These are phyloP conservation scores for Ennomos fuscantarius DNA, from an alignment of 2,888 invertebrate genomes.

Conservation along the genomic window DNA sequence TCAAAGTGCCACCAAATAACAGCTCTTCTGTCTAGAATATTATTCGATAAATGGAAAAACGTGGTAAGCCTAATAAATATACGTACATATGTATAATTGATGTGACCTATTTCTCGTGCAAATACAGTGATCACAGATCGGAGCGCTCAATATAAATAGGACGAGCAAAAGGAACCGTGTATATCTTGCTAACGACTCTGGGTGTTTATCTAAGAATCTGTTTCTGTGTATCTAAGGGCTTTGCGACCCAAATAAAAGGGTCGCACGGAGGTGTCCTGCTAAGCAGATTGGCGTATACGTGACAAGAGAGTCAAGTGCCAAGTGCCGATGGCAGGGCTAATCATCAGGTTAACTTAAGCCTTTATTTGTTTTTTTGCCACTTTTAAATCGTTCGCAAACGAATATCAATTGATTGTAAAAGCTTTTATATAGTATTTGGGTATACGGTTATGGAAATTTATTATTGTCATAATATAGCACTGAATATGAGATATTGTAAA, in stretches of 20 bases:
- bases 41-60: slow-evolving; percentile 12
- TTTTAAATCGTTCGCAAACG: slow-evolving; percentile 31
- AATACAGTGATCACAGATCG: slow-evolving; percentile 35
- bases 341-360: slow-evolving; percentile 59
- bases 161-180: slow-evolving; percentile 43
- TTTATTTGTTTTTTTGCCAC: slow-evolving; percentile 52
- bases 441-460: no score
- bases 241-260: slow-evolving; percentile 73
- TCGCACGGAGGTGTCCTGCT: slow-evolving; percentile 73
- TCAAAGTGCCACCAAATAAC: slow-evolving; percentile 16
- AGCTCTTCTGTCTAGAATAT: slow-evolving; percentile 3
- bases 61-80: slow-evolving; percentile 6
- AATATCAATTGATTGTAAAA: neutral
- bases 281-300: slow-evolving; percentile 78
- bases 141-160: slow-evolving; percentile 38
- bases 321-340: slow-evolving; percentile 47
- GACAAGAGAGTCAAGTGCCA: slow-evolving; percentile 64
- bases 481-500: no score
- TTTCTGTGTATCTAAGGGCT: slow-evolving; percentile 69
- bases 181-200: slow-evolving; percentile 57
- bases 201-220: slow-evolving; percentile 71
- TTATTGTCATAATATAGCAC: no score
- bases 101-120: slow-evolving; percentile 35
- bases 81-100: slow-evolving; percentile 22
- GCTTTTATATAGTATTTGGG: no score